A percentile compares a stretch with the other conserved stretches of the same genome.
Evolutionary conservation across 2,888 invertebrate species (phyloP).

Genomic region (Eupeodes luniger): DNA sequence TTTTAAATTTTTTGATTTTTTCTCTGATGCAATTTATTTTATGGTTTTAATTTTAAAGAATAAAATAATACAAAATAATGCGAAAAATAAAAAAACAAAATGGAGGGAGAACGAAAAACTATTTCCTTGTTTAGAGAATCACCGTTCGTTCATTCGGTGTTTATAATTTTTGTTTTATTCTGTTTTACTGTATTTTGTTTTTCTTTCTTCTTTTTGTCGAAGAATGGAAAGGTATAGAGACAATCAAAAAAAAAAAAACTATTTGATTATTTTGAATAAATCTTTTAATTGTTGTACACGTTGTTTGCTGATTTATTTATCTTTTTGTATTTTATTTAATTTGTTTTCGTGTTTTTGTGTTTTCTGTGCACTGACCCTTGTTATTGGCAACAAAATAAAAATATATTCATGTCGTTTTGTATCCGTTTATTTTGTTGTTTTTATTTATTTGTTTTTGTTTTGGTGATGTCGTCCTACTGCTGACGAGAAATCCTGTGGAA

Average conservation of each 20-base stretch:
- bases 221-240: neutral
- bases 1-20: neutral
- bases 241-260: slow-evolving; percentile 2
- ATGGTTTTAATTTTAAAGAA: slow-evolving; percentile 32
- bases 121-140: slow-evolving; percentile 23
- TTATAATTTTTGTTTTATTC: slow-evolving; percentile 14
- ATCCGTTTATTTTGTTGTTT: slow-evolving; percentile 1
- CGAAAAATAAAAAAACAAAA: slow-evolving; percentile 4
- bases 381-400: slow-evolving; percentile 47
- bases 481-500: slow-evolving; percentile 55
- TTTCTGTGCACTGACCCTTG: slow-evolving; percentile 70
- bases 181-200: neutral
- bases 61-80: neutral
- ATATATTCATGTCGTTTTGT: slow-evolving; percentile 54
- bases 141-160: slow-evolving; percentile 4
- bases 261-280: slow-evolving; percentile 50
- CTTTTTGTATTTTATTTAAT: slow-evolving; percentile 19
- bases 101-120: neutral
- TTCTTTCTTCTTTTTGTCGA: neutral
- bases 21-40: slow-evolving; percentile 28
- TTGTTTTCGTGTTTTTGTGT: slow-evolving; percentile 35
- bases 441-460: neutral
- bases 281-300: slow-evolving; percentile 52
- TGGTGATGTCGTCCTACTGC: neutral
- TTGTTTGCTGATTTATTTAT: slow-evolving; percentile 24